Conservation (phyloP, 2,797 vertebrate genomes). For the Gymnothorax javanicus region DNA sequence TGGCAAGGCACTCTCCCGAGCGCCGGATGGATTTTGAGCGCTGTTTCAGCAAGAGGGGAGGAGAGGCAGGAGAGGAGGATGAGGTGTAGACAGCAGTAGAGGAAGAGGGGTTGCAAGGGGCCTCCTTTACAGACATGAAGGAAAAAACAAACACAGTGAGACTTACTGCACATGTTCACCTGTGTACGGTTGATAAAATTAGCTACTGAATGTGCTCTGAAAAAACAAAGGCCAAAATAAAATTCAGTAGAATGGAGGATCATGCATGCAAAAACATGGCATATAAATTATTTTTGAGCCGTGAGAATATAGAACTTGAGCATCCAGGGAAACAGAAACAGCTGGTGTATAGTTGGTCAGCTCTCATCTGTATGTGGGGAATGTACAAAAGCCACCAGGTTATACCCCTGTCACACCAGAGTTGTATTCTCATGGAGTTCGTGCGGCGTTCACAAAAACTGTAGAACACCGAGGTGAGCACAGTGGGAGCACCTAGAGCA, state of each 20-base stretch:
- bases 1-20: conserved; percentile 52
- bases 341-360: no score
- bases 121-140: not conserved
- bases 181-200: not conserved
- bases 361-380: no score
- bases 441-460: no score
- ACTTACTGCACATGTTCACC: not conserved
- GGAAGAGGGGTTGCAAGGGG: not conserved
- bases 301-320: no score
- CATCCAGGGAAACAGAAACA: no score
- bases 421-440: no score
- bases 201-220: conserved; percentile 2
- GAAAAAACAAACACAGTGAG: conserved; percentile 5
- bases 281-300: no score
- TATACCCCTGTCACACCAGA: no score
- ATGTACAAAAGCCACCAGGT: no score
- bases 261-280: no score
- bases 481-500: no score
- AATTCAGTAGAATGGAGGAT: not conserved
- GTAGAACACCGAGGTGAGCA: no score
- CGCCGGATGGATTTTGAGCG: conserved; percentile 58
- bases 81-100: conserved; percentile 46
- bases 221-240: not conserved
- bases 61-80: conserved; percentile 14
- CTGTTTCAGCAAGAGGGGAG: conserved; percentile 31